Base-by-base conservation (phyloP, 2,888 invertebrate species). In the Thymelicus sylvestris region DNA sequence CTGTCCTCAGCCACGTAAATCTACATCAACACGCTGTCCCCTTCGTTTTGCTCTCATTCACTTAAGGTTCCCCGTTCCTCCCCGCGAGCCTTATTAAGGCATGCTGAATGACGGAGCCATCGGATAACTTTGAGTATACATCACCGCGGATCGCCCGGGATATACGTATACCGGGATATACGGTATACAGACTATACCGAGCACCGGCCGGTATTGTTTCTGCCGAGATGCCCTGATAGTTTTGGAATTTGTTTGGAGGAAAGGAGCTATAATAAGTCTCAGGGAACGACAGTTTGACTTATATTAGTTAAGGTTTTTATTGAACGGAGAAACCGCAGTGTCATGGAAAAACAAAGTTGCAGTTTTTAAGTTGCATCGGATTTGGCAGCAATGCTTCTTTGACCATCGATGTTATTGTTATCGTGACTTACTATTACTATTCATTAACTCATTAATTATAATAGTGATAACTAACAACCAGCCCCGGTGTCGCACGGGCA, bases 21-120 rank as follows among this genome's bases (percentile, higher is more conserved):
- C 91, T 89, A 87, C 90, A 92, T 91, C 91, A 90, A 88, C 89
- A 86, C 86, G 84, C 81, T 88, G 90, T 88, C 89, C 84, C 84
- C 81, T 83, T 89, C 86, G 87, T 91, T 90, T 91, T 92, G 87
- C 83, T 90, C 86, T 83, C 86, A 86, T 89, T 87, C 86, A 87
- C 86, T 83, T 84, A 84, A 79, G 80, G 76, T 78, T 73, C 75
- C 74, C 67, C 72, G 76, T 78, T 73, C 75, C 74, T 67, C 72
- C 73, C 66, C 62, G 50, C 72, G 71, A 66, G 72, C 75, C 78
- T 78, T 78, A 79, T 77, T 77, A 78, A 74, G 74, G 75, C 74
- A 75, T 72, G 72, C 75, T 77, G 73, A 74, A 75, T 76, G 75
- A 75, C 75, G 72, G 59, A 72, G 62, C 57, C 65, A 65, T 71